Conservation (phyloP, 2,797 vertebrate species). For the Leptoclinus maculatus region DNA sequence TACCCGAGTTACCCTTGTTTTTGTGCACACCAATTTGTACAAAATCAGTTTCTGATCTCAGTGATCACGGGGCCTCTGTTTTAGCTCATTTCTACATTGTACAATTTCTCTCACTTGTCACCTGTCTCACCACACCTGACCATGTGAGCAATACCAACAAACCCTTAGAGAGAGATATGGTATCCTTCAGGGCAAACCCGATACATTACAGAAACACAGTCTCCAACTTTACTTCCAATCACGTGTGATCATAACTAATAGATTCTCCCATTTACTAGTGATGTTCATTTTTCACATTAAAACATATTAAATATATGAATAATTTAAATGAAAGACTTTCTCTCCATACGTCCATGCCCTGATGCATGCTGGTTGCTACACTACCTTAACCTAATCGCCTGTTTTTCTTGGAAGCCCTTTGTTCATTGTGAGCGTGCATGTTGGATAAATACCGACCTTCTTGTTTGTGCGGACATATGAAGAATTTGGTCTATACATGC, state of each 20-base stretch:
- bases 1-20: background rate
- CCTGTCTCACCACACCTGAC: background rate
- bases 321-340: background rate
- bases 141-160: background rate
- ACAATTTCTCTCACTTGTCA: background rate
- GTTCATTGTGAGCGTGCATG: background rate
- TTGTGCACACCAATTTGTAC: background rate
- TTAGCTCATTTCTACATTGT: background rate
- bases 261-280: background rate
- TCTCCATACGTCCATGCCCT: background rate
- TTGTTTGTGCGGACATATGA: background rate
- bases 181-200: background rate
- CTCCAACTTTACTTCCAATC: background rate
- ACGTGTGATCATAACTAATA: background rate
- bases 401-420: background rate
- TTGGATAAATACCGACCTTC: background rate
- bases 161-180: background rate
- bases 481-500: background rate
- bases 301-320: background rate
- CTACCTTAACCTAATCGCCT: background rate
- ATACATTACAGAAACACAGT: background rate
- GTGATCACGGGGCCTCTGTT: background rate
- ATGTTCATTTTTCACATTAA: background rate
- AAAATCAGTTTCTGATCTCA: constrained; percentile 6
- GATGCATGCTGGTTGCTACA: background rate